These are phyloP conservation scores for Condylura cristata DNA, from an alignment of 2,113 vertebrate genomes.

Conservation along the genomic window DNA sequence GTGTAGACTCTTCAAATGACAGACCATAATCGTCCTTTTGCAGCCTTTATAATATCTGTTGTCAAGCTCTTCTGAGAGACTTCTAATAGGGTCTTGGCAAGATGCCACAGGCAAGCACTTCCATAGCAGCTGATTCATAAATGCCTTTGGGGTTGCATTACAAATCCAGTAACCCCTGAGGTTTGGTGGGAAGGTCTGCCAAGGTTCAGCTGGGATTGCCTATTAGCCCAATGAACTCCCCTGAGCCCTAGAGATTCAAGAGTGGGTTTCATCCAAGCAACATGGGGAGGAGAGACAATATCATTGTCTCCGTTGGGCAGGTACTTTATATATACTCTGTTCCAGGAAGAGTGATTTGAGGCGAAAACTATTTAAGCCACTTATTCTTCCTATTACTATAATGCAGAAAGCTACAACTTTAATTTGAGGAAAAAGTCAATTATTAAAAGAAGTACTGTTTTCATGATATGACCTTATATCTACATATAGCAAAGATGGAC, in stretches of 20 bases:
- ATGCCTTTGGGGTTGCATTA: conserved; percentile 78
- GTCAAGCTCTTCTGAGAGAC: conserved; percentile 77
- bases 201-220: conserved; percentile 73
- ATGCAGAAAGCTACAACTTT: not conserved
- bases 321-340: not conserved
- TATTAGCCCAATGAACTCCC: conserved; percentile 72
- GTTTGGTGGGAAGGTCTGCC: conserved; percentile 71
- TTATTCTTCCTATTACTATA: not conserved
- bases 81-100: conserved; percentile 72
- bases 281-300: not conserved
- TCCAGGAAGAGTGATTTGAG: not conserved
- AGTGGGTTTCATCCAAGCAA: conserved; percentile 48
- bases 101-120: conserved; percentile 65
- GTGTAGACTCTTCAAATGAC: conserved; percentile 69
- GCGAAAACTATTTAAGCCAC: not conserved
- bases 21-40: conserved; percentile 70
- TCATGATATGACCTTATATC: not conserved
- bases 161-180: conserved; percentile 72
- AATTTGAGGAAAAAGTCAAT: not conserved
- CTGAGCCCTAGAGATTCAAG: conserved; percentile 58
- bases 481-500: not conserved
- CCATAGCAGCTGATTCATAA: conserved; percentile 62
- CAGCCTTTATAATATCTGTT: conserved; percentile 75
- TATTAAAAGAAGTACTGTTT: not conserved
- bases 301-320: conserved; percentile 21